phyloP scores from a whole-genome alignment of 2,797 vertebrate species.

The Potorous gilbertii region DNA sequence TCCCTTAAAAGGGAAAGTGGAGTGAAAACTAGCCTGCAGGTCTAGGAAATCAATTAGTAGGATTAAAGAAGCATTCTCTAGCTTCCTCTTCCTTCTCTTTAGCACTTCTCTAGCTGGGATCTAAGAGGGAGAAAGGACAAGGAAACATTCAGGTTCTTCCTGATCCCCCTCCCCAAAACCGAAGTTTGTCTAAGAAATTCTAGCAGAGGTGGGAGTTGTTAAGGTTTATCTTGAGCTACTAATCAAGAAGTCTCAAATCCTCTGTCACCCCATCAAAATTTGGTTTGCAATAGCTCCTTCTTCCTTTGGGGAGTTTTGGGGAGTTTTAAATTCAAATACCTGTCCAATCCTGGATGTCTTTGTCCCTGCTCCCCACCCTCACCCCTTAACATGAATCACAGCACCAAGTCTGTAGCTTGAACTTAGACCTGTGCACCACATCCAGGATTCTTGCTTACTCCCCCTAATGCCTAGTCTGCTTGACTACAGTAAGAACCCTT shows the following conservation, averaged over 20 bases:
- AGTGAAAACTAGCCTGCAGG: constrained; percentile 5
- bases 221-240: not conserved
- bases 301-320: not conserved
- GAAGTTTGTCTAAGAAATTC: not conserved
- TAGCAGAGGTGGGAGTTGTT: not conserved
- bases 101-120: not conserved
- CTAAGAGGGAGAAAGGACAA: not conserved
- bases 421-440: not conserved
- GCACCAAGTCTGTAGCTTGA: not conserved
- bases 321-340: not conserved
- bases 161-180: not conserved
- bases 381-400: not conserved
- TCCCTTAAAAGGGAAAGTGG: constrained; percentile 35
- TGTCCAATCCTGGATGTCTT: not conserved
- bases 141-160: not conserved
- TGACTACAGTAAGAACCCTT: not conserved
- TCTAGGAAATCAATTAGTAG: not conserved
- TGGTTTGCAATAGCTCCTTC: not conserved
- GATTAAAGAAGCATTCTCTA: not conserved
- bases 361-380: not conserved
- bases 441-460: not conserved
- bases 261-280: not conserved
- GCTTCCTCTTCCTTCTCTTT: not conserved
- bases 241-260: not conserved
- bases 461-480: not conserved